Evolutionary conservation across 1,140 invertebrate genomes (phyloP).

Genomic region (Brachionus sp.): DNA sequence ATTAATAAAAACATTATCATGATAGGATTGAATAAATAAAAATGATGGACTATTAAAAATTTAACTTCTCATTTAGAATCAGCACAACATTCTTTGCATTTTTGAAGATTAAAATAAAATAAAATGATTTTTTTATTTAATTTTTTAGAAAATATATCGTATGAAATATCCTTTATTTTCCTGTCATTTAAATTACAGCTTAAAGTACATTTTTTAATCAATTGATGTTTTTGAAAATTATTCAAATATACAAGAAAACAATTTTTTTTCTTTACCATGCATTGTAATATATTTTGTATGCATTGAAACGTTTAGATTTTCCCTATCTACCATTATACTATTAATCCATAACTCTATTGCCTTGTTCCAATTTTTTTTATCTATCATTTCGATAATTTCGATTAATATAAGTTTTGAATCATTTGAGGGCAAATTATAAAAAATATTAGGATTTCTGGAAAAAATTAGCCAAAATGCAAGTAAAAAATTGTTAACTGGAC

Average conservation of each 20-base stretch:
- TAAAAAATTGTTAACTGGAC: neutral
- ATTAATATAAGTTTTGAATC: neutral
- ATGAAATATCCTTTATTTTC: neutral
- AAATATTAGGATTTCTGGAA: neutral
- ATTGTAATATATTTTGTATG: neutral
- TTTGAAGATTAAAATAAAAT: neutral
- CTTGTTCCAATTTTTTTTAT: neutral
- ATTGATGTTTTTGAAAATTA: neutral
- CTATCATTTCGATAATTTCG: neutral
- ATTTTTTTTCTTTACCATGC: neutral
- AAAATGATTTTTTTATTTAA: neutral
- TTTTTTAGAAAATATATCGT: neutral
- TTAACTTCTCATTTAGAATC: neutral
- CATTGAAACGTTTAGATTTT: neutral
- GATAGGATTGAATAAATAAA: neutral
- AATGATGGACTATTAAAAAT: neutral
- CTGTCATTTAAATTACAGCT: neutral
- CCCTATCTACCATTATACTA: neutral
- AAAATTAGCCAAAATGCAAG: neutral
- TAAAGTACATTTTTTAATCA: neutral
- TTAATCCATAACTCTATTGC: conserved; percentile 6
- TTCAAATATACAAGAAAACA: neutral
- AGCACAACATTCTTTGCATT: neutral
- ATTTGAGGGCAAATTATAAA: neutral
- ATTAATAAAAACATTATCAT: neutral